phyloP scores from a whole-genome alignment of 2,113 vertebrate species.

The Dromiciops gliroides region DNA sequence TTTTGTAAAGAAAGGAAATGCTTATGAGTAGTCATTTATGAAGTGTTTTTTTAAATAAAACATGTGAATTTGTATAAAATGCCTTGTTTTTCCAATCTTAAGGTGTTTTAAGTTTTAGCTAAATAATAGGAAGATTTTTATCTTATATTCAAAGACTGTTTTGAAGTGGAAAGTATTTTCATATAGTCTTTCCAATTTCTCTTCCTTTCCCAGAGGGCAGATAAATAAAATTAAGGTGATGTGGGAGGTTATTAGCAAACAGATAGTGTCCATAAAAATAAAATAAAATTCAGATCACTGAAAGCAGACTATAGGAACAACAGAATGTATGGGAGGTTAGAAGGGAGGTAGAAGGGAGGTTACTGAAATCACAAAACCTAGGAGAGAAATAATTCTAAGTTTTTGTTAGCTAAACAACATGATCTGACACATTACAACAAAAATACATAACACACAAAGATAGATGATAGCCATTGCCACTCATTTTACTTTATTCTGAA shows the following conservation, averaged over 20 bases:
- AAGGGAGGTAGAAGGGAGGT: constrained; percentile 66
- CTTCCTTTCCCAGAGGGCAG: constrained; percentile 60
- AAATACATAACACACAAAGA: constrained; percentile 58
- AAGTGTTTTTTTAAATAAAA: constrained; percentile 18
- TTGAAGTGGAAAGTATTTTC: constrained; percentile 34
- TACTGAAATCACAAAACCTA: constrained; percentile 50
- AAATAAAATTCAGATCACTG: constrained; percentile 42
- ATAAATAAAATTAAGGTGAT: constrained; percentile 59
- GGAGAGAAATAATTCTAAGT: constrained; percentile 41
- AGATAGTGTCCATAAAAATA: constrained; percentile 60
- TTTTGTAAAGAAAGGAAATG: neutral
- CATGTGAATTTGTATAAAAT: constrained; percentile 34
- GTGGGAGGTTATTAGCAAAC: constrained; percentile 72
- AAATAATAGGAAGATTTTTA: constrained; percentile 47
- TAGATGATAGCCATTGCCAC: constrained; percentile 63
- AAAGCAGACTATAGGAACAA: constrained; percentile 46
- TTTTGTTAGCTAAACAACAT: constrained; percentile 51
- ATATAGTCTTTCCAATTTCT: constrained; percentile 49
- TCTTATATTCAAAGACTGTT: constrained; percentile 30
- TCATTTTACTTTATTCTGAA: constrained; percentile 66
- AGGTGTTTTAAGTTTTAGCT: constrained; percentile 45
- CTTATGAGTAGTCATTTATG: constrained; percentile 28
- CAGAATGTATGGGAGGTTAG: constrained; percentile 37
- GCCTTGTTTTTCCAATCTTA: constrained; percentile 18
- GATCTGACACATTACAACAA: constrained; percentile 59